Evolutionary conservation across 2,113 vertebrate species (phyloP).

Genomic region (Ptyas mucosa): DNA sequence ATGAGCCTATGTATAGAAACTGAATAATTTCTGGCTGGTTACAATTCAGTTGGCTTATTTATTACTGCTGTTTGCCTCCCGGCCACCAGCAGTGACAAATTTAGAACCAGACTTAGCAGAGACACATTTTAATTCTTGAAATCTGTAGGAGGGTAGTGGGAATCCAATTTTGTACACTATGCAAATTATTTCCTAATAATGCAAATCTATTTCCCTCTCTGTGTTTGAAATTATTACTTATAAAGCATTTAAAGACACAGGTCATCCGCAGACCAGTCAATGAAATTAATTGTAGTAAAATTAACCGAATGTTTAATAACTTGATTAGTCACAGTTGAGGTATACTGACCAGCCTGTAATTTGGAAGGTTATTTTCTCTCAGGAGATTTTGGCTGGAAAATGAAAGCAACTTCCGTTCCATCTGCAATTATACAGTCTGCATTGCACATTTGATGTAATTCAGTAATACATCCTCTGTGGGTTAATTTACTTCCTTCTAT

Average conservation of each 20-base stretch:
- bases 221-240: not conserved
- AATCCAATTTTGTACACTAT: not conserved
- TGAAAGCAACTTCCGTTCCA: not conserved
- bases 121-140: not conserved
- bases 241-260: not conserved
- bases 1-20: not conserved
- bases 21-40: not conserved
- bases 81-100: not conserved
- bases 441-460: not conserved
- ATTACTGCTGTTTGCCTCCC: not conserved
- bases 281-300: not conserved
- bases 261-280: not conserved
- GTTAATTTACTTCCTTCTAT: not conserved
- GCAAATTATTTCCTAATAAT: not conserved
- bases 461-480: not conserved
- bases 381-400: not conserved
- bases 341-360: not conserved
- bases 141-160: not conserved
- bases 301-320: not conserved
- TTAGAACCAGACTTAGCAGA: not conserved
- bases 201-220: not conserved
- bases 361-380: not conserved
- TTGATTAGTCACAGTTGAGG: not conserved
- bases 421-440: not conserved
- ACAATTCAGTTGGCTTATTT: not conserved